phyloP scores from a whole-genome alignment of 2,797 vertebrate species.

The Pseudochaenichthys georgianus region DNA sequence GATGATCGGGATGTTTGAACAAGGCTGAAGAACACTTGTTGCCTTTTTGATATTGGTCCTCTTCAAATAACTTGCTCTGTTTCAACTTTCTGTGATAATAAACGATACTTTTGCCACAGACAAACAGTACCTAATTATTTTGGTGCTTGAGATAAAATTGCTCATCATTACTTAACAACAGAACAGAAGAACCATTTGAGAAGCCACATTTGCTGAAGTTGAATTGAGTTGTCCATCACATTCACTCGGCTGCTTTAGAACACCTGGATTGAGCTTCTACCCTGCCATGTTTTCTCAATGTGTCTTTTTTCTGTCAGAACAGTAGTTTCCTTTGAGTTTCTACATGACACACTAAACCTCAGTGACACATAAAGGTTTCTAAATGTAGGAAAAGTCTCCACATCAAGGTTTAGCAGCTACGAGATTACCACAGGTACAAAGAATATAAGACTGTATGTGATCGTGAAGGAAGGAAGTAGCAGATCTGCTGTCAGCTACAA shows the following conservation, averaged over 20 bases:
- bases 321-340: too few relatives aligned
- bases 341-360: too few relatives aligned
- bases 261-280: not conserved
- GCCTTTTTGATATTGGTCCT: slow-evolving; percentile 11
- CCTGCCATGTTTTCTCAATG: not conserved
- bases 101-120: not conserved
- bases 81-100: slow-evolving; percentile 7
- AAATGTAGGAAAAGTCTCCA: not conserved
- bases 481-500: slow-evolving; percentile 34
- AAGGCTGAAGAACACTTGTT: slow-evolving; percentile 20
- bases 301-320: not conserved
- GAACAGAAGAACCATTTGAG: not conserved
- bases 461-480: slow-evolving; percentile 11
- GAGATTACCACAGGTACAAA: slow-evolving; percentile 16
- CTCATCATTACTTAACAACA: not conserved
- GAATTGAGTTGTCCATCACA: not conserved
- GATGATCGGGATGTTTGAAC: slow-evolving; percentile 13
- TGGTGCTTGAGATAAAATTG: not conserved
- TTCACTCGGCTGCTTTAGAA: slow-evolving; percentile 1
- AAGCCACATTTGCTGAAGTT: not conserved
- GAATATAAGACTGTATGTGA: not conserved
- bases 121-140: not conserved
- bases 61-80: slow-evolving; percentile 2
- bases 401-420: slow-evolving; percentile 9
- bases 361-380: not conserved